phyloP scores from a whole-genome alignment of 92 coral and sea anemone genomes.

The Zoanthus solanderi region DNA sequence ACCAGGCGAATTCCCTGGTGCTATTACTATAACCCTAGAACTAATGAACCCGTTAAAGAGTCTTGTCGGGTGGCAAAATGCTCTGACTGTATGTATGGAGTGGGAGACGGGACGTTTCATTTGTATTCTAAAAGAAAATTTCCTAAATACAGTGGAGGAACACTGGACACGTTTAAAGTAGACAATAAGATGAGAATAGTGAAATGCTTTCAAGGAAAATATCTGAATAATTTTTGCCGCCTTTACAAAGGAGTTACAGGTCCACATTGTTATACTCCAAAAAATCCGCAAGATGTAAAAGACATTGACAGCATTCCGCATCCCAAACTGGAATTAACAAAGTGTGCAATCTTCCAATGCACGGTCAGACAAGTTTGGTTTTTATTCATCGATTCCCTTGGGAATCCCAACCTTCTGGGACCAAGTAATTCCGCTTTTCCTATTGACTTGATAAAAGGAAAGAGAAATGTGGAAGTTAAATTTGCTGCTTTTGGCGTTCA shows the following conservation, averaged over 20 bases:
- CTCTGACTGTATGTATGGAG: slow-evolving; percentile 90
- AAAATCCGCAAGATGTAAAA: slow-evolving; percentile 54
- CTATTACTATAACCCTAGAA: slow-evolving; percentile 58
- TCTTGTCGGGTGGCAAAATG: slow-evolving; percentile 83
- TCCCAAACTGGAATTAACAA: slow-evolving; percentile 63
- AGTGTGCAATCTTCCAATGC: slow-evolving; percentile 87
- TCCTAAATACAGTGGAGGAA: slow-evolving; percentile 81
- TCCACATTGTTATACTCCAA: slow-evolving; percentile 73
- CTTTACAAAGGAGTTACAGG: slow-evolving; percentile 46
- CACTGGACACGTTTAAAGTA: slow-evolving; percentile 53
- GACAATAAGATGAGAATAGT: slow-evolving; percentile 52
- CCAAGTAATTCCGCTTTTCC: slow-evolving; percentile 73
- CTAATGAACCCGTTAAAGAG: slow-evolving; percentile 29
- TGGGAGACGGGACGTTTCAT: slow-evolving; percentile 75
- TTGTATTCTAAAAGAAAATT: slow-evolving; percentile 64
- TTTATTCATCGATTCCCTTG: slow-evolving; percentile 76
- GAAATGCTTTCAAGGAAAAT: slow-evolving; percentile 62
- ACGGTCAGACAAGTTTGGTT: slow-evolving; percentile 97
- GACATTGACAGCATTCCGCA: slow-evolving; percentile 51
- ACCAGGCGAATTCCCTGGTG: slow-evolving; percentile 75
- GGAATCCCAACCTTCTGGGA: slow-evolving; percentile 67
- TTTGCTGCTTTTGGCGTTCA: slow-evolving; percentile 97
- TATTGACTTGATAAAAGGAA: slow-evolving; percentile 75
- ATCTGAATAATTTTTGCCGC: slow-evolving; percentile 65
- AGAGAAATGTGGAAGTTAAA: slow-evolving; percentile 54